phyloP scores from a whole-genome alignment of 2,113 vertebrate genomes.

The Cathartes aura region DNA sequence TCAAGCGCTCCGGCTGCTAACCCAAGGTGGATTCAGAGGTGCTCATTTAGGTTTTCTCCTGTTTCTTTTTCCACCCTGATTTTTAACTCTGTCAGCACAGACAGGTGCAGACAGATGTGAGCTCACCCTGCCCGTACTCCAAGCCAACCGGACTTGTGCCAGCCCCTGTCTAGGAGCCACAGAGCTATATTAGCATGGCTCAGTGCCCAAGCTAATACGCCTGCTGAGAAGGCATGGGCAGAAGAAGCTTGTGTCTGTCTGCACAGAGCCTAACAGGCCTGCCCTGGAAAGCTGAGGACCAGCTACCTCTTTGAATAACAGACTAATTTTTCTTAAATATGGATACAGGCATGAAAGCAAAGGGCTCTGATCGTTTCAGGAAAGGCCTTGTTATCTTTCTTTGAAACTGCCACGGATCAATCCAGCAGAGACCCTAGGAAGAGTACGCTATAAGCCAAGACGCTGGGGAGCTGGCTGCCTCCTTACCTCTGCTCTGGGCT shows the following conservation, averaged over 20 bases:
- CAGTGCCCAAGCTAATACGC: background rate
- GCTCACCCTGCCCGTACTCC: background rate
- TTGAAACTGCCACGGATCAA: background rate
- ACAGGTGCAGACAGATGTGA: constrained; percentile 44
- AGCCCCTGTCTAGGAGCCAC: background rate
- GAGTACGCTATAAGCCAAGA: background rate
- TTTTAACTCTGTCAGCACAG: background rate
- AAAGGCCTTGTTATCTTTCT: background rate
- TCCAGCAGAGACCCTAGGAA: background rate
- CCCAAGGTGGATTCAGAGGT: background rate
- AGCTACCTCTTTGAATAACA: background rate
- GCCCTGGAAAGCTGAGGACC: background rate
- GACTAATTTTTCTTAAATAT: background rate
- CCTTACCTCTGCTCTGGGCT: background rate
- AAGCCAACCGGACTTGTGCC: background rate
- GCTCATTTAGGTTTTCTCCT: background rate
- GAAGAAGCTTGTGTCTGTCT: background rate
- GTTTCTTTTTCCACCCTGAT: background rate
- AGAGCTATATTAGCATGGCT: background rate
- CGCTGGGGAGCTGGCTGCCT: background rate
- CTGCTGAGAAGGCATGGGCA: background rate
- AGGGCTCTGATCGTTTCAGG: background rate
- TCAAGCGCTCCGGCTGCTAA: background rate
- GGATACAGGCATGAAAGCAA: background rate
- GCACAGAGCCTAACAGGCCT: background rate